Conservation (phyloP, 2,888 invertebrate species). For the Entomobrya proxima region DNA sequence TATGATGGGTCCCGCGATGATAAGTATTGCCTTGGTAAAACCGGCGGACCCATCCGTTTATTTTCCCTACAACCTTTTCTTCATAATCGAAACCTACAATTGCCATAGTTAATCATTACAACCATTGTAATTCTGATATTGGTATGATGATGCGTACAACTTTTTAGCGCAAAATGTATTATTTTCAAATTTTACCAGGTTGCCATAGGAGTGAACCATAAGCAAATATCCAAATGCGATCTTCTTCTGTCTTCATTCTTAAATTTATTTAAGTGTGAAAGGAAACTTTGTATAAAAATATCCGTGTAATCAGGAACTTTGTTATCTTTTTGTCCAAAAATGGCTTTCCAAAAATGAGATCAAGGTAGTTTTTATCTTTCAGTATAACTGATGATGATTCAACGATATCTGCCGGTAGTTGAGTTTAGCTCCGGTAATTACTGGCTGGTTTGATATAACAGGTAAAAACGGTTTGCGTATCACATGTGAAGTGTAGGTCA, state of each 20-base stretch:
- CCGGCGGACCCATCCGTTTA: constrained; percentile 70
- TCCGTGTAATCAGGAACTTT: neutral
- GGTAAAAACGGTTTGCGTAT: neutral
- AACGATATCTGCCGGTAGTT: neutral
- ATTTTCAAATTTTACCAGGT: no score
- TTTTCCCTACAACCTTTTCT: constrained; percentile 70
- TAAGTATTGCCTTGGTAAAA: constrained; percentile 78
- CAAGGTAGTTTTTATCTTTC: constrained; percentile 28
- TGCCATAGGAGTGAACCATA: constrained; percentile 72
- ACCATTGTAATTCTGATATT: no score
- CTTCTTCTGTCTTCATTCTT: constrained; percentile 58
- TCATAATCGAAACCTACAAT: constrained; percentile 73
- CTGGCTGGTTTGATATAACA: neutral
- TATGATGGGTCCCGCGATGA: constrained; percentile 79
- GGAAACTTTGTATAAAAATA: neutral
- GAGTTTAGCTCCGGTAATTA: neutral
- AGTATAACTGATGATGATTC: neutral
- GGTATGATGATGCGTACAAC: no score
- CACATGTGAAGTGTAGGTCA: neutral
- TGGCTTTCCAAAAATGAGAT: constrained; percentile 42
- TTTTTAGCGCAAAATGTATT: no score
- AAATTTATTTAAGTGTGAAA: neutral
- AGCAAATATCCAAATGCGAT: constrained; percentile 72
- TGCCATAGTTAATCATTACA: no score
- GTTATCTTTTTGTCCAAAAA: neutral